Evolutionary conservation across 37 sponge, comb jelly and placozoan species (phyloP), one percentile per base, ranked within the genome.

Genomic region (Mnemiopsis leidyi): DNA sequence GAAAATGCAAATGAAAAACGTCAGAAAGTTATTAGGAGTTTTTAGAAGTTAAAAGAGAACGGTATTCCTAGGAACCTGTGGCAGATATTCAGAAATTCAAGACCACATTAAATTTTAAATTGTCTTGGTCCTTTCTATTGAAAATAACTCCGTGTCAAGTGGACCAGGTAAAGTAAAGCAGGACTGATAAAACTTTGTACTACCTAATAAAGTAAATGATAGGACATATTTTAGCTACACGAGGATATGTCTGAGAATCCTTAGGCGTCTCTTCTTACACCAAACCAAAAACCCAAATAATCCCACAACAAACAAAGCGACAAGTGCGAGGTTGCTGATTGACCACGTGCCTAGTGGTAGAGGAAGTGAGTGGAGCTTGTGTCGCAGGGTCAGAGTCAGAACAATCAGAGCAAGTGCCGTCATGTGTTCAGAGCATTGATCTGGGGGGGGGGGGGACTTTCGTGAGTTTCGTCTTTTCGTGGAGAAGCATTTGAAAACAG

Each of bases 371-470:
- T 71, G 75, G 7, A 79, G 82, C 82, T 85, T 39, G 35, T 85
- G 90, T 28, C 35, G 32, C n/a, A 85, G 90, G 25, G 61, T 40
- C 2, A 85, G 61, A 29, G 38, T 32, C 3, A 85, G 90, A 0
- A 85, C 90, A 3, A 85, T 85, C 61, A 85, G 90, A 13, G 61
- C 90, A 39, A 85, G 90, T 38, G 90, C 90, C 0, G 90, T 85
- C 61, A 40, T 85, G 90, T 85, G 90, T 61, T 85, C 90, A n/a
- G 90, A 85, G 90, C 90, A 85, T 0, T 0, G 5, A 39, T 85
- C 90, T 85, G 90, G 33, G 29, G 36, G 7, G 36, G 29, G 82
- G 34, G 76, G 28, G 76, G 68, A 18, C 9, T 21, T 61, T 21
- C 68, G 9, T 61, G 18, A 61, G 68, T 9, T 21, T 61, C 18